Percentiles rank a stretch among this genome's conserved stretches.
These are phyloP conservation scores for Sparus aurata DNA, from an alignment of 2,797 vertebrate genomes.

Conservation along the genomic window DNA sequence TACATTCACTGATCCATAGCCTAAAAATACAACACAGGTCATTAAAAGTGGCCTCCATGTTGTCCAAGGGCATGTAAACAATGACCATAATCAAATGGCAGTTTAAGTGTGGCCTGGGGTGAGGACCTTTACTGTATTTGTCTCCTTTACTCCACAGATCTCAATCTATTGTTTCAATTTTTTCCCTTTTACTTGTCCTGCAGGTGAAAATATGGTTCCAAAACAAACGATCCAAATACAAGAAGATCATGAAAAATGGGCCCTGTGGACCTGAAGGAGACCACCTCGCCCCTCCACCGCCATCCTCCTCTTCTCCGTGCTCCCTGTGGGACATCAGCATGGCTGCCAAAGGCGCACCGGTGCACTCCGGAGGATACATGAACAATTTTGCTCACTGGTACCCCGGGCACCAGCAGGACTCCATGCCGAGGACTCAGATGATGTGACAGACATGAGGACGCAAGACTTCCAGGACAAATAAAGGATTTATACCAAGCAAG, in stretches of 20 bases:
- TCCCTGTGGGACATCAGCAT: slow-evolving; percentile 90
- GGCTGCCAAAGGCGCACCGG: slow-evolving; percentile 84
- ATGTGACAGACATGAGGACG: slow-evolving; percentile 83
- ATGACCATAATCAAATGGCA: not conserved
- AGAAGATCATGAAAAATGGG: slow-evolving; percentile 96
- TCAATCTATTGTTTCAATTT: not conserved
- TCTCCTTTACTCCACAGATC: not conserved
- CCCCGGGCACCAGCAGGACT: slow-evolving; percentile 89
- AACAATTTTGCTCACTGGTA: slow-evolving; percentile 94
- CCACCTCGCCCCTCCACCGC: slow-evolving; percentile 77
- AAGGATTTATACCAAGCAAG: slow-evolving; percentile 42
- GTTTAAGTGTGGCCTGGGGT: not conserved
- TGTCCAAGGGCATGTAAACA: not conserved
- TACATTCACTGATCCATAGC: not conserved
- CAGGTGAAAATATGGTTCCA: slow-evolving; percentile 99
- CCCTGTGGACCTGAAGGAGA: slow-evolving; percentile 86
- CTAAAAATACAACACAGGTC: not conserved
- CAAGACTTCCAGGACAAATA: slow-evolving; percentile 24
- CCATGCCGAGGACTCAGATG: slow-evolving; percentile 88
- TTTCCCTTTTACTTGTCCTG: slow-evolving; percentile 5
- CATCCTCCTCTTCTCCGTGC: slow-evolving; percentile 87
- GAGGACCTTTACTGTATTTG: not conserved
- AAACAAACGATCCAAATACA: slow-evolving; percentile 97
- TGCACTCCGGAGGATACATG: slow-evolving; percentile 88
- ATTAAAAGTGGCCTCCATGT: not conserved